phyloP scores from a whole-genome alignment of 2,797 vertebrate genomes.

The Aselliscus stoliczkanus region DNA sequence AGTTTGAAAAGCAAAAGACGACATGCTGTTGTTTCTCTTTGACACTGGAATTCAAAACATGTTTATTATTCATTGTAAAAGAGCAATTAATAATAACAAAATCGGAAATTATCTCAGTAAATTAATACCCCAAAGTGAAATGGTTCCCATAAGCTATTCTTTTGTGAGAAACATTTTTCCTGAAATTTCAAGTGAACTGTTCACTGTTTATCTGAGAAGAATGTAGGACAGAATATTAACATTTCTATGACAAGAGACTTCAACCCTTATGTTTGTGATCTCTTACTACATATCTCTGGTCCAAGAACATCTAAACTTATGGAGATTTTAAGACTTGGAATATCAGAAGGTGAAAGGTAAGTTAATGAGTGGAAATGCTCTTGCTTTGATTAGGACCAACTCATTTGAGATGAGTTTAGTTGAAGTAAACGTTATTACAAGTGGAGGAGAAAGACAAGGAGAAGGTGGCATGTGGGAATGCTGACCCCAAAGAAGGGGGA shows the following conservation, averaged over 20 bases:
- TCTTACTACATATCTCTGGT: neutral
- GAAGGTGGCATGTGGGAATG: neutral
- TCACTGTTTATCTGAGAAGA: neutral
- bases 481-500: neutral
- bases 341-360: slow-evolving; percentile 52
- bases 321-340: slow-evolving; percentile 26
- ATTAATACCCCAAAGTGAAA: neutral
- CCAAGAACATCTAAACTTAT: neutral
- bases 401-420: neutral
- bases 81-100: slow-evolving; percentile 18
- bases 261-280: neutral
- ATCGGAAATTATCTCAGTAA: slow-evolving; percentile 34
- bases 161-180: slow-evolving; percentile 23
- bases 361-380: slow-evolving; percentile 52
- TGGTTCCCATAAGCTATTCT: neutral
- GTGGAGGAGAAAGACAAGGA: neutral
- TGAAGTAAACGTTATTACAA: neutral
- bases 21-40: neutral
- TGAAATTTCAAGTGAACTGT: neutral
- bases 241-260: neutral
- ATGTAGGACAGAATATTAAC: neutral
- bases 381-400: slow-evolving; percentile 53
- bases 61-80: neutral
- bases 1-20: neutral
- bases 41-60: neutral